Base-by-base conservation (phyloP, 2,888 invertebrate genomes). In the Andrena fulva region DNA sequence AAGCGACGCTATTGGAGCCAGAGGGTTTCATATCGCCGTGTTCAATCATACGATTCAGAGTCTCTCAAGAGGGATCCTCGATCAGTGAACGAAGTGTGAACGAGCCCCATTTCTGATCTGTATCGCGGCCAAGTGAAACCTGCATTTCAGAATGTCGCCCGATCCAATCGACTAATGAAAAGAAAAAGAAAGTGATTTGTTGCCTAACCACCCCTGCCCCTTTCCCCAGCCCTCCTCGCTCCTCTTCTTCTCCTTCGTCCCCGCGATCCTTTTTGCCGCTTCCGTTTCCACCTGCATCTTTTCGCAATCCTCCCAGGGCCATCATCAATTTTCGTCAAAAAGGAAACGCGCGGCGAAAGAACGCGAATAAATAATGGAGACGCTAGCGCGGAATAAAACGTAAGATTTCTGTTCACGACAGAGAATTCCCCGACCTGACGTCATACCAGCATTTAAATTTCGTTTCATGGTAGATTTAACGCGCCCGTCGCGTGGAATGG, bases 141-240 rank as follows among this genome's bases (percentile, higher is more conserved):
- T 73, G 73, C 73, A 74, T 29, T 33, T 48, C 56, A 33, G n/a
- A 67, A 24, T 77, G 73, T 68, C 54, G 56, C 10, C 29, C 29
- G n/a, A 50, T 52, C 48, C 66, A 52, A 71, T 80, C 33, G 27
- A 24, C 52, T 48, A 62, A 66, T 31, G 69, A 74, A 68, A 63
- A 50, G 33, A 59, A 68, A 68, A 63, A 52, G 80, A 80, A 75
- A 80, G 66, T 63, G 52, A 77, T 62, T 69, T 52, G 69, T 64
- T 78, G 59, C 12, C 20, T 27, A 59, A 63, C n/a, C 4, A 4
- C 69, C 29, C 20, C 35, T 24, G 29, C 56, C 24, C 12, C 31
- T 7, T 33, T 59, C 16, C 42, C 16, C 42, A 27, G 27, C n/a
- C 42, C 20, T 5, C 16, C 16, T 50, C 31, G 35, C 59, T 67